These are phyloP conservation scores for Trichosurus vulpecula DNA, from an alignment of 2,797 vertebrate species.

Conservation along the genomic window DNA sequence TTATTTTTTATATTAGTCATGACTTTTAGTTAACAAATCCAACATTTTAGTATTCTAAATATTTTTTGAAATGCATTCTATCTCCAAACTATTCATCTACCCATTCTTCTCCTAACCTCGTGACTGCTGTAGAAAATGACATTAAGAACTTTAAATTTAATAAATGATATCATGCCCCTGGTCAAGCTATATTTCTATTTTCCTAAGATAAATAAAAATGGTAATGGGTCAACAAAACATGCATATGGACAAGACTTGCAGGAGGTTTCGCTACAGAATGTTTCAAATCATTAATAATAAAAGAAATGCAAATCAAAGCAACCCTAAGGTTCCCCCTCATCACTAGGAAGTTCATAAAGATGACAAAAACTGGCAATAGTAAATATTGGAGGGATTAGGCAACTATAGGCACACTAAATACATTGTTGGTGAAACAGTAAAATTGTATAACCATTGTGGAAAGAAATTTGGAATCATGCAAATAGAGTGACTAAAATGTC, in stretches of 20 bases:
- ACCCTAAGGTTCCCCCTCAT: not conserved
- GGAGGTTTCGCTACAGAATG: not conserved
- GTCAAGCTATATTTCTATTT: not conserved
- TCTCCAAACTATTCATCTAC: not conserved
- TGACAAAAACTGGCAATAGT: not conserved
- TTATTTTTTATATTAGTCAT: not conserved
- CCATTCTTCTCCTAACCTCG: not conserved
- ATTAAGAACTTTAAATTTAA: not conserved
- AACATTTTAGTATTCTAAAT: too few species aligned
- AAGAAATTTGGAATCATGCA: not conserved
- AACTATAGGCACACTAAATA: not conserved
- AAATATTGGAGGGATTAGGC: not conserved
- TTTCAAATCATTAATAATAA: not conserved
- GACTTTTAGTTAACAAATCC: not conserved
- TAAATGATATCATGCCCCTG: fast-evolving
- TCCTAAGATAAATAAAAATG: not conserved
- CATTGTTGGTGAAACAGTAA: not conserved
- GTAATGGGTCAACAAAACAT: not conserved
- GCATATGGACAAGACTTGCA: fast-evolving
- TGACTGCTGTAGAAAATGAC: not conserved
- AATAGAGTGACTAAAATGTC: not conserved
- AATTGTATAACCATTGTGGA: not conserved
- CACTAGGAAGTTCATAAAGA: not conserved
- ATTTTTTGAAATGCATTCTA: not conserved
- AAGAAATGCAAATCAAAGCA: not conserved